Evolutionary conservation across 2,797 vertebrate genomes (phyloP).

Genomic region (Pteronotus mesoamericanus): DNA sequence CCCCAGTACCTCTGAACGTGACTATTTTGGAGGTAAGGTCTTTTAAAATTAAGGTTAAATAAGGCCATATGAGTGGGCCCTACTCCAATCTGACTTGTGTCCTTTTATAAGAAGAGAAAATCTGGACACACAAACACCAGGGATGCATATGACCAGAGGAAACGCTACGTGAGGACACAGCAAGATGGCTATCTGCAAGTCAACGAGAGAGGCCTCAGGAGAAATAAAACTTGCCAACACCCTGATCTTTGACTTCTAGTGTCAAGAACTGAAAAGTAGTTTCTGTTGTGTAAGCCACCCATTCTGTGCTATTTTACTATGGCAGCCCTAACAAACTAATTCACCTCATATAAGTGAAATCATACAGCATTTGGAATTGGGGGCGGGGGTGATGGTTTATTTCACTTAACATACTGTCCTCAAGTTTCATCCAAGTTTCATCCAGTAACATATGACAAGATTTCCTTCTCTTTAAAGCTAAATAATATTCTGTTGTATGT

Average conservation of each 20-base stretch:
- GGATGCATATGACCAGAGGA: neutral
- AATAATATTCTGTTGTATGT: neutral
- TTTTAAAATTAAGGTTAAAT: slow-evolving; percentile 23
- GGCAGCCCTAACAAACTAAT: neutral
- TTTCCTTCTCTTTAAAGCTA: neutral
- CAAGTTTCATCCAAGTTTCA: neutral
- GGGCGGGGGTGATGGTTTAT: neutral
- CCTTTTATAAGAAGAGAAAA: slow-evolving; percentile 14
- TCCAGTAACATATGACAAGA: neutral
- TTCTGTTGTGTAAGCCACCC: neutral
- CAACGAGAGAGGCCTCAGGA: neutral
- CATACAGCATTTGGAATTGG: neutral
- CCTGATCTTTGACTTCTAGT: neutral
- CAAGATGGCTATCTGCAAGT: neutral
- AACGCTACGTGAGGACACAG: neutral
- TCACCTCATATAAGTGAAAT: neutral
- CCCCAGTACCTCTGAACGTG: neutral
- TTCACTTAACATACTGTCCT: neutral
- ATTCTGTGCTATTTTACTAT: neutral
- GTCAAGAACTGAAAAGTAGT: neutral
- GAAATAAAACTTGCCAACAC: neutral
- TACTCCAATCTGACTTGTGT: neutral
- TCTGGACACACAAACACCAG: neutral
- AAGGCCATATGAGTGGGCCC: neutral
- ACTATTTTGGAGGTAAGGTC: neutral